Percentiles rank a stretch among this genome's conserved stretches.
phyloP scores from a whole-genome alignment of 1,140 invertebrate genomes.

The Babylonia areolata region DNA sequence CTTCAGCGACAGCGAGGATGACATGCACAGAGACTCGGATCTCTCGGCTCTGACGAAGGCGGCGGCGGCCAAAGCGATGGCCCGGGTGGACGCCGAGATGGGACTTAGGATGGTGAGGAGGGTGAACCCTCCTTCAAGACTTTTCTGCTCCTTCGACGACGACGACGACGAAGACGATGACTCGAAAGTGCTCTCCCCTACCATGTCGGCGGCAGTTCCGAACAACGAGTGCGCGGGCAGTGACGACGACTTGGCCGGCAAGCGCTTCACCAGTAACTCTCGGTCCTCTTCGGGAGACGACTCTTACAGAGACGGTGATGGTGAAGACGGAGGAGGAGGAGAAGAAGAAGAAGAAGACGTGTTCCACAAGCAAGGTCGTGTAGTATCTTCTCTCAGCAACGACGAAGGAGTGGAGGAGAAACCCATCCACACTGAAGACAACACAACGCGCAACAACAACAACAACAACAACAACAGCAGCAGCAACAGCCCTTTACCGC shows the following conservation, averaged over 20 bases:
- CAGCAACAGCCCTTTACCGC: no score
- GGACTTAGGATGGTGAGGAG: neutral
- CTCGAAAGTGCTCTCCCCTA: no score
- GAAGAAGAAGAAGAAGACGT: no score
- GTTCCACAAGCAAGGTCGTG: neutral
- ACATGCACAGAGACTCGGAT: neutral
- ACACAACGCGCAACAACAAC: neutral
- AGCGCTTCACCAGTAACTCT: neutral
- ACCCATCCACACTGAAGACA: neutral
- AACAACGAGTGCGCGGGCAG: neutral
- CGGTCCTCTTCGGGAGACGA: neutral
- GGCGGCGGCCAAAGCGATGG: slow-evolving; percentile 18
- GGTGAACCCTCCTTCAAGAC: no score
- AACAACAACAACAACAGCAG: no score
- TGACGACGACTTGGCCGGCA: neutral
- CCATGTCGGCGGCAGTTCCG: neutral
- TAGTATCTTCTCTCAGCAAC: neutral
- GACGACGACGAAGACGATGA: no score
- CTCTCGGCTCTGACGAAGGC: neutral
- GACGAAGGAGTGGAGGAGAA: neutral
- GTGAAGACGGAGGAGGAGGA: no score
- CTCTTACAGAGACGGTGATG: neutral
- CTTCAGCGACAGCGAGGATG: slow-evolving; percentile 31
- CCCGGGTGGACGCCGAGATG: slow-evolving; percentile 13
- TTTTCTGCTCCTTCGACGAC: no score